phyloP scores from a whole-genome alignment of 2,797 vertebrate species.

The Crenuchus spilurus region DNA sequence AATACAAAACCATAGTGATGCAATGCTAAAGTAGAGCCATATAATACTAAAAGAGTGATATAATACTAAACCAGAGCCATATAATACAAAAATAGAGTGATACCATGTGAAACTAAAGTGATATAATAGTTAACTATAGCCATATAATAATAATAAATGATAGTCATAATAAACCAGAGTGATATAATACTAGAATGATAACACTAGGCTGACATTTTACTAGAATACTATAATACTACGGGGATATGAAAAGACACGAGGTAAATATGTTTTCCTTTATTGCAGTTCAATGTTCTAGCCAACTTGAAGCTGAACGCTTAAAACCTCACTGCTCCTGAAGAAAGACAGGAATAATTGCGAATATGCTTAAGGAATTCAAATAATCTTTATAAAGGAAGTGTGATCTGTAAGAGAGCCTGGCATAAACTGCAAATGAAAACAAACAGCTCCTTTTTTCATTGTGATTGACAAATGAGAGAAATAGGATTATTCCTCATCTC shows the following conservation, averaged over 20 bases:
- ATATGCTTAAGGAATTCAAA: slow-evolving; percentile 21
- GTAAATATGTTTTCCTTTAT: not conserved
- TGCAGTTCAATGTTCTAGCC: not conserved
- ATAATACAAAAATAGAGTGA: too few species aligned
- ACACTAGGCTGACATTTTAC: too few species aligned
- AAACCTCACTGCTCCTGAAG: not conserved
- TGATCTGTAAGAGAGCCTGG: slow-evolving; percentile 36
- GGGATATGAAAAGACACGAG: too few species aligned
- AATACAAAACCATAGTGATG: too few species aligned
- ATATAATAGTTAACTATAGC: too few species aligned
- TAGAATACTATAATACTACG: too few species aligned
- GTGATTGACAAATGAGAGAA: slow-evolving; percentile 58
- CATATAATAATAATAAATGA: not conserved
- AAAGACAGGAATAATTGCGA: slow-evolving; percentile 27
- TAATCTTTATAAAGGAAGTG: slow-evolving; percentile 50
- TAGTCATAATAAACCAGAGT: too few species aligned
- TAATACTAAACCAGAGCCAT: not conserved
- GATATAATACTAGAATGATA: not conserved
- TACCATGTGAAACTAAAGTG: too few species aligned
- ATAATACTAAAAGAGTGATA: not conserved
- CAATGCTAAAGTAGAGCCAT: not conserved
- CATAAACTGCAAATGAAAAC: slow-evolving; percentile 44
- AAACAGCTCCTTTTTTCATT: slow-evolving; percentile 48
- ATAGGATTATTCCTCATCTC: slow-evolving; percentile 58
- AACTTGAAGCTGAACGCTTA: not conserved